Base-by-base conservation (phyloP, 2,797 vertebrate species). In the Arrhamphus sclerolepis region DNA sequence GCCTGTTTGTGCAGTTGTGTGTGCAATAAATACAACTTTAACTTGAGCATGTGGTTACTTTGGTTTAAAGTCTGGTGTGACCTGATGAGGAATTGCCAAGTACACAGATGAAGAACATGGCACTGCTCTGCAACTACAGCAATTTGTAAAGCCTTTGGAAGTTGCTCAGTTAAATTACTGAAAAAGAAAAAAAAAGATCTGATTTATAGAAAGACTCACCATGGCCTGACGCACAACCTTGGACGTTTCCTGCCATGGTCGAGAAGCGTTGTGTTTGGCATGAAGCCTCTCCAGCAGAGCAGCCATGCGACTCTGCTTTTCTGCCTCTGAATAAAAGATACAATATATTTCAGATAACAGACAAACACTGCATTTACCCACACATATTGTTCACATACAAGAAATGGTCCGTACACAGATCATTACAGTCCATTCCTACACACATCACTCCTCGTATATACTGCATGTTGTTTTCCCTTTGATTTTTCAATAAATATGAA, bases 161-260 rank as follows among this genome's bases (percentile, higher is more conserved):
- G 38, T 7, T n/a, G 2, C 6, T 26, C 8, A 13, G 44, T 42
- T 1, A 1, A 26, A 29, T 31, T 16, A 42, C 7, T 43, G 10
- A 38, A 18, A 8, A 51, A 18, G 42, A 55, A 26, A 26, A 6
- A n/a, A n/a, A n/a, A n/a, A n/a, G n/a, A n/a, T n/a, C n/a, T n/a
- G n/a, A 34, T 16, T 38, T 14, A 38, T 14, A 18, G 20, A 11
- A 22, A 14, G 4, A 9, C 94, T 95, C 81, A 98, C 98, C 98
- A 98, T 98, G 65, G 97, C 94, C 85, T 98, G 96, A 24, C 97
- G 94, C 47, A 99, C 96, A 75, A 99, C 85, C 86, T 99, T 99
- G 89, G 94, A 92, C 67, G 97, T 98, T 82, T 99, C 98, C 86
- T 95, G 95, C 97, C 97, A 99, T 38, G 97, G 96, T 51, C 96